A percentile compares a stretch with the other conserved stretches of the same genome.
phyloP scores from a whole-genome alignment of 2,797 vertebrate genomes.

The Urosaurus nigricauda region DNA sequence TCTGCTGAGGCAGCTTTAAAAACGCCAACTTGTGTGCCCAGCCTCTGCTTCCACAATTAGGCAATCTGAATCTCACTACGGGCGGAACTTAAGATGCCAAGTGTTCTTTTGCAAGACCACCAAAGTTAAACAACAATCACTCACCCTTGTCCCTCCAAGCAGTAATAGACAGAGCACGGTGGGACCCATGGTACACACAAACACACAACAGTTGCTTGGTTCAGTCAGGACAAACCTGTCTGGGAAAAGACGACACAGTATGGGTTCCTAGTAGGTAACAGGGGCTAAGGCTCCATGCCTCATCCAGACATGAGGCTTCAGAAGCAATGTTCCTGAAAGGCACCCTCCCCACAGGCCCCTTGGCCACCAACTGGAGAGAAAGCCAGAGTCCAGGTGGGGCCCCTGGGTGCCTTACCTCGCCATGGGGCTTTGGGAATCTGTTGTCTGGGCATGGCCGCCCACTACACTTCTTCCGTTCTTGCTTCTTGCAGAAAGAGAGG shows the following conservation, averaged over 20 bases:
- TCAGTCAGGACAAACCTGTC: not conserved
- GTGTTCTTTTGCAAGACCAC: not conserved
- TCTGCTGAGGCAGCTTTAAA: not conserved
- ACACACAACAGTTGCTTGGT: too few species aligned
- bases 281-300: too few species aligned
- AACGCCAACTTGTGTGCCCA: not conserved
- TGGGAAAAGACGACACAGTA: not conserved
- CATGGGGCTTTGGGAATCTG: conserved; percentile 53
- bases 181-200: too few species aligned
- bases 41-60: not conserved
- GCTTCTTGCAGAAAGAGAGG: conserved; percentile 32
- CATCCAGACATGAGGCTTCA: too few species aligned
- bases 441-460: conserved; percentile 57
- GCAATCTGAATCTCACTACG: not conserved
- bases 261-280: too few species aligned
- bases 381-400: not conserved
- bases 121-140: not conserved
- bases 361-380: not conserved
- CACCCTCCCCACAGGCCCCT: not conserved
- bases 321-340: not conserved
- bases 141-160: not conserved
- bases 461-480: conserved; percentile 2
- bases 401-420: conserved; percentile 68
- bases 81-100: not conserved
- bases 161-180: not conserved